Base-by-base conservation (phyloP, 2,888 invertebrate genomes). In the Dorcus parallelipipedus region DNA sequence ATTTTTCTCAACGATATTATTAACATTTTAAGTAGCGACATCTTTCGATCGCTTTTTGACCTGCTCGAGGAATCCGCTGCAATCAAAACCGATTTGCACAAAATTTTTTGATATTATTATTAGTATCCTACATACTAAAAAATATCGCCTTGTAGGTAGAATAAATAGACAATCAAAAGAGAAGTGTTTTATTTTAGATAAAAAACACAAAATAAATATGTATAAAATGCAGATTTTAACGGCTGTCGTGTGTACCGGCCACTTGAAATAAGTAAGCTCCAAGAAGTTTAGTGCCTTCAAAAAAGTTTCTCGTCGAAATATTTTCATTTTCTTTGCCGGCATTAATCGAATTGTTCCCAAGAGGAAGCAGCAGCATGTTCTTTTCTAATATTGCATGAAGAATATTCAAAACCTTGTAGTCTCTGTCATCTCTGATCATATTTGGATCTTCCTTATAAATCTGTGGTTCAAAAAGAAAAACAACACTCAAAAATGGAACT, bases 401-500 rank as follows among this genome's bases (percentile, higher is more conserved):
- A 50, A 78, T 74, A n/a, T 78, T 73, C 1, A 81, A 67, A 3
- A 73, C 71, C 50, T 73, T 71, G 59, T 77, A 67, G 52, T 73
- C 74, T 17, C 70, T 72, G 56, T 79, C 78, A 62, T 80, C 78
- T 14, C 79, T 73, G 45, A 79, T 80, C 66, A 79, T 71, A 63
- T 74, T 79, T 0, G 79, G 78, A 52, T 77, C 76, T 66, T 78
- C 78, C 62, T 80, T 80, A 61, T 79, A 80, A 41, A 80, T 75
- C 79, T 81, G 62, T 41, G 67, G 49, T 14, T 20, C 9, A 42
- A 17, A 14, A 7, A 26, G n/a, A n/a, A n/a, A n/a, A n/a, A n/a
- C n/a, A 20, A 56, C 5, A 42, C 14, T 42, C 17, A 23, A 52
- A 43, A 42, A 43, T 20, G 9, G 9, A 9, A 52, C 7, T 26